Evolutionary conservation across 92 coral and sea anemone genomes (phyloP).

Genomic region (Palythoa caribaeorum): DNA sequence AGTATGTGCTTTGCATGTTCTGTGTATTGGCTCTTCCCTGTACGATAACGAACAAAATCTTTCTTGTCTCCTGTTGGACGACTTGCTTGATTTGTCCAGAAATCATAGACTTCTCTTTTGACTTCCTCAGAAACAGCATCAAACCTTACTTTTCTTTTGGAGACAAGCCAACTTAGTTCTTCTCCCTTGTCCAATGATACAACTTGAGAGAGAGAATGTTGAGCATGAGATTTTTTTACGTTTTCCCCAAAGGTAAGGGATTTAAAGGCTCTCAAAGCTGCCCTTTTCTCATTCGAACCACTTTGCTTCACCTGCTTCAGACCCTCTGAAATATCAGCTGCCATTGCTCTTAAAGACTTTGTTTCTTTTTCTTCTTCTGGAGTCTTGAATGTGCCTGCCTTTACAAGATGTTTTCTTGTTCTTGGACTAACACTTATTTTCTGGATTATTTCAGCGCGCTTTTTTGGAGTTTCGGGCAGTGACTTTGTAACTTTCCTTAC

Average conservation of each 20-base stretch:
- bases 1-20: conserved; percentile 54
- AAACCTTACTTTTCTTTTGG: too few relatives aligned
- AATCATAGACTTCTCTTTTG: too few relatives aligned
- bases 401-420: conserved; percentile 6
- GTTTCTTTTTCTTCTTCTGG: conserved; percentile 11
- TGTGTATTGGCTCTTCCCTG: conserved; percentile 31
- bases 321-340: conserved; percentile 40
- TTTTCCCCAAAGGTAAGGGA: conserved; percentile 10
- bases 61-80: neutral
- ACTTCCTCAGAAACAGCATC: too few relatives aligned
- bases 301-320: conserved; percentile 37
- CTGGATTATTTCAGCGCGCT: conserved; percentile 11
- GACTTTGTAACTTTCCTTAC: conserved; percentile 8
- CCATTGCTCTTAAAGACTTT: conserved; percentile 33
- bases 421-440: conserved; percentile 16
- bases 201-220: conserved; percentile 18
- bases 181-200: neutral
- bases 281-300: conserved; percentile 31
- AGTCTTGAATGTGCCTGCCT: conserved; percentile 12
- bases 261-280: conserved; percentile 43
- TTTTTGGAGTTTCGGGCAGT: conserved; percentile 15
- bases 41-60: conserved; percentile 11
- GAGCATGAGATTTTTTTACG: conserved; percentile 1
- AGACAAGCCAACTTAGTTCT: too few relatives aligned
- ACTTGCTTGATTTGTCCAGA: too few relatives aligned